Percentiles rank a stretch among this genome's conserved stretches.
Evolutionary conservation across 2,888 invertebrate genomes (phyloP).

Genomic region (Orthosia gracilis): DNA sequence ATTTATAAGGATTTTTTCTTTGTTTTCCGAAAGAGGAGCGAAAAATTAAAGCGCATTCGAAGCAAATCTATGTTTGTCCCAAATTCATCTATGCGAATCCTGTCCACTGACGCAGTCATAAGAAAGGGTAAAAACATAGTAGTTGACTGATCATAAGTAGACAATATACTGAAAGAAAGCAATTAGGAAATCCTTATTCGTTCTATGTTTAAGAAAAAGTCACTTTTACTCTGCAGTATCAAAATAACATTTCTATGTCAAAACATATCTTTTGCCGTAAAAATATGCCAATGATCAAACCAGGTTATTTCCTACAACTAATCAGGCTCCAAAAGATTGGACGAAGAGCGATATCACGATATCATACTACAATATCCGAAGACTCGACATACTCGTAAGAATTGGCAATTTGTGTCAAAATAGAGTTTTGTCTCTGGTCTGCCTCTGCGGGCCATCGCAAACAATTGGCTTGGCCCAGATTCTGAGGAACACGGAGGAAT

Average conservation of each 20-base stretch:
- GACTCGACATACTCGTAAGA: not conserved
- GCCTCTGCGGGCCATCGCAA: not conserved
- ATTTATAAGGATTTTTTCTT: too few species aligned
- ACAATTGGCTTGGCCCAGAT: slow-evolving; percentile 23
- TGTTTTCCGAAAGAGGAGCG: too few species aligned
- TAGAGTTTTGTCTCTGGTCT: slow-evolving; percentile 8
- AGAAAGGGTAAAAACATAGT: too few species aligned
- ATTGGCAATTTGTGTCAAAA: slow-evolving; percentile 51
- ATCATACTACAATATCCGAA: slow-evolving; percentile 9
- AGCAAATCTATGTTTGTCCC: too few species aligned
- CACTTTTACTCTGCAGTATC: too few species aligned
- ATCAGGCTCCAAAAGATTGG: not conserved
- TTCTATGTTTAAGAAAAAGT: not conserved
- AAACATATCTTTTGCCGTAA: too few species aligned
- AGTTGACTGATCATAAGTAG: too few species aligned
- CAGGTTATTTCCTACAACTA: not conserved
- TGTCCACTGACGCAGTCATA: too few species aligned
- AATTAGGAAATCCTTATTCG: not conserved
- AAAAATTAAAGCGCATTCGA: too few species aligned
- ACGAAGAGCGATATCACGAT: too few species aligned
- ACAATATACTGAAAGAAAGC: not conserved
- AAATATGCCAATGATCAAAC: not conserved
- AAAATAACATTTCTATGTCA: too few species aligned
- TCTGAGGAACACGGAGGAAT: not conserved
- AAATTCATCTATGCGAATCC: too few species aligned